Conservation (phyloP, 1,140 invertebrate genomes). For the Macrotrachela quadricornifera region DNA sequence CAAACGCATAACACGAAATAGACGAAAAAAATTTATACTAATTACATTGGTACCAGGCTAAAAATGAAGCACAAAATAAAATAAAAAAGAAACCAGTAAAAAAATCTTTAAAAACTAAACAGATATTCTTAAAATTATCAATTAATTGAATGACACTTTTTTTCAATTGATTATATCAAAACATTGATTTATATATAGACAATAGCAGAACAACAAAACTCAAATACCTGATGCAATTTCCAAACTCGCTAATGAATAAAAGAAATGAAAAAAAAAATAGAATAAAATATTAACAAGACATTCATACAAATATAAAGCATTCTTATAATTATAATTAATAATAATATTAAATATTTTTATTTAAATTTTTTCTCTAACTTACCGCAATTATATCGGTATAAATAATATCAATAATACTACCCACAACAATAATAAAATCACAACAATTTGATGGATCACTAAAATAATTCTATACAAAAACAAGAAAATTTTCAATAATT, state of each 20-base stretch:
- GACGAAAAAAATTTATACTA: constrained; percentile 81
- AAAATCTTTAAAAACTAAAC: no score
- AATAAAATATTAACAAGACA: no score
- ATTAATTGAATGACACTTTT: neutral
- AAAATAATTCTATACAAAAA: constrained; percentile 74
- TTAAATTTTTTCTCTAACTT: constrained; percentile 55
- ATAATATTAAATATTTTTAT: constrained; percentile 19
- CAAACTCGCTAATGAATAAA: no score
- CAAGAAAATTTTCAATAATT: neutral
- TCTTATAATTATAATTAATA: neutral
- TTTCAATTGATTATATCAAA: no score
- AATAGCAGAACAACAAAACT: no score
- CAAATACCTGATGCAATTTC: no score
- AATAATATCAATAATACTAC: constrained; percentile 95
- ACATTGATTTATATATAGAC: no score
- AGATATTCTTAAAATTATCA: no score
- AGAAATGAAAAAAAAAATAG: no score
- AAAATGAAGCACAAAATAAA: no score
- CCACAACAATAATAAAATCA: constrained; percentile 95
- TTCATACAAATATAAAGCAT: no score
- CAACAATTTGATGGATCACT: constrained; percentile 98
- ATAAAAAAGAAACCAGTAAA: no score
- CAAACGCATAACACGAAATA: constrained; percentile 93
- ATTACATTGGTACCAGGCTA: neutral
- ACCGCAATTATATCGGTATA: constrained; percentile 38